phyloP scores from a whole-genome alignment of 2,888 invertebrate genomes.

The Pherbina coryleti region DNA sequence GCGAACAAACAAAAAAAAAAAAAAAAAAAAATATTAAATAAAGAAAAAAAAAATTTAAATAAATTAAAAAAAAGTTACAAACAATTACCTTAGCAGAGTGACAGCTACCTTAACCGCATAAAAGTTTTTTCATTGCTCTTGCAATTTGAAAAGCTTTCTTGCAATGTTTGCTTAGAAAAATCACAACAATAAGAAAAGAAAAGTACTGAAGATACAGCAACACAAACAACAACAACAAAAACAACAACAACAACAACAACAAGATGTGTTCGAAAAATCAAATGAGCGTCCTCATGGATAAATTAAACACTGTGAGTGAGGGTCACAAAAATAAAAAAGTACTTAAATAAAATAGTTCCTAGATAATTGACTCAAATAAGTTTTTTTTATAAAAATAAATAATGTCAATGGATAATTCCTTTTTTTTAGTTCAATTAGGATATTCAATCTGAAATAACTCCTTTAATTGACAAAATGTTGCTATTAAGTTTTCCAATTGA shows the following conservation, averaged over 20 bases:
- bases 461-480: too few relatives aligned
- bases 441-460: too few relatives aligned
- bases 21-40: background rate
- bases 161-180: background rate
- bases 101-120: too few relatives aligned
- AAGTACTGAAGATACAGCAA: background rate
- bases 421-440: too few relatives aligned
- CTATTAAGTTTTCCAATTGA: too few relatives aligned
- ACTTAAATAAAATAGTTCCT: background rate
- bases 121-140: background rate
- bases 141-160: background rate
- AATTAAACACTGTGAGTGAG: constrained; percentile 79
- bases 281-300: constrained; percentile 79
- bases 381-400: too few relatives aligned
- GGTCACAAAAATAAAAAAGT: background rate
- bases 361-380: too few relatives aligned
- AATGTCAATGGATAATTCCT: too few relatives aligned
- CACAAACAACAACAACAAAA: too few relatives aligned
- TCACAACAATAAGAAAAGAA: background rate
- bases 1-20: background rate
- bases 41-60: too few relatives aligned
- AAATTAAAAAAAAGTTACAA: too few relatives aligned
- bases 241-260: constrained; percentile 13
- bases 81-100: too few relatives aligned
- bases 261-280: constrained; percentile 80